Evolutionary conservation across 2,113 vertebrate genomes (phyloP).

Genomic region (Rhagologus leucostigma): DNA sequence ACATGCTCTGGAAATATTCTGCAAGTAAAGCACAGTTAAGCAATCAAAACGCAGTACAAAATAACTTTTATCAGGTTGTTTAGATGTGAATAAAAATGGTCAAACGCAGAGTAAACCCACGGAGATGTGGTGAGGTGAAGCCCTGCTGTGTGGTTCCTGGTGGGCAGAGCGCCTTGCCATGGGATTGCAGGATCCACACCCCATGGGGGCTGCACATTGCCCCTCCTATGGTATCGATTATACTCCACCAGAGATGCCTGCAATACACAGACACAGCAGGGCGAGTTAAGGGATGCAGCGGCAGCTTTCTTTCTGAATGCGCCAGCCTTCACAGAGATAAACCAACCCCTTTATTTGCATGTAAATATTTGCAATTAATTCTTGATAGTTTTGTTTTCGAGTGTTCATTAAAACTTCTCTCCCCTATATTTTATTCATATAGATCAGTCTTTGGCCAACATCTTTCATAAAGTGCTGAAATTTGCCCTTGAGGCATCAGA

Average conservation of each 20-base stretch:
- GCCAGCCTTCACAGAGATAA: background rate
- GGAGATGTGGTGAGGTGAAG: background rate
- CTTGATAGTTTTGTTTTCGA: conserved; percentile 39
- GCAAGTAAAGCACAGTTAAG: background rate
- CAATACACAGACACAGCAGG: background rate
- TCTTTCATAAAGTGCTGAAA: conserved; percentile 74
- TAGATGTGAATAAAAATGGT: background rate
- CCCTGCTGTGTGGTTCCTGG: accelerated
- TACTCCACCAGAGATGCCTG: background rate
- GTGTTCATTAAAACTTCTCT: conserved; percentile 55
- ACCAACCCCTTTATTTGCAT: conserved; percentile 32
- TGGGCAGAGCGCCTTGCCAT: background rate
- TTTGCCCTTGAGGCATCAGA: conserved; percentile 82
- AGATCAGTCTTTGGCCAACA: conserved; percentile 48
- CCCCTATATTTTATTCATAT: conserved; percentile 73
- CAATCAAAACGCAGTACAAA: background rate
- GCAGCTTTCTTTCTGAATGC: background rate
- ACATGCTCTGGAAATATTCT: background rate
- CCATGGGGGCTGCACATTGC: accelerated
- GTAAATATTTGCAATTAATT: conserved; percentile 47
- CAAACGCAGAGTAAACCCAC: accelerated
- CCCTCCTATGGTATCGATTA: background rate
- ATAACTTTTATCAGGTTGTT: background rate
- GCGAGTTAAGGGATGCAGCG: background rate
- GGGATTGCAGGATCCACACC: background rate